These are phyloP conservation scores for Iselma pallidipennis DNA, from an alignment of 2,888 invertebrate species.

Conservation along the genomic window DNA sequence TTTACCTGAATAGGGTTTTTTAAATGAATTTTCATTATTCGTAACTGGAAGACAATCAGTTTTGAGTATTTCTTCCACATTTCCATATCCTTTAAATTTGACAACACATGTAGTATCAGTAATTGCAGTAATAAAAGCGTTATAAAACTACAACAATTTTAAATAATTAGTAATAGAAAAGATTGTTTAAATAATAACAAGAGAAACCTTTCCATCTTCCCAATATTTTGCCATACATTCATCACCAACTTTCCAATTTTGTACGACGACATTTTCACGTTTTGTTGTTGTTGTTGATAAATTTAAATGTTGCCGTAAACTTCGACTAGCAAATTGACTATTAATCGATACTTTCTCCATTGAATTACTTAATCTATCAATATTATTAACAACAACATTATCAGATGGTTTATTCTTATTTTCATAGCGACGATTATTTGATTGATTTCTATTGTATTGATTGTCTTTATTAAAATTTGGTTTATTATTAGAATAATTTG, in stretches of 20 bases:
- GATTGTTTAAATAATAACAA: not conserved
- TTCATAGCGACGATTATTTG: not conserved
- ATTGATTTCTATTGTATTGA: not conserved
- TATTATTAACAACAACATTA: slow-evolving; percentile 8
- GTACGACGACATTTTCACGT: slow-evolving; percentile 7
- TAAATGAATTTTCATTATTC: slow-evolving; percentile 24
- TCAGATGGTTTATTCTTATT: not conserved
- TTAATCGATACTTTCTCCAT: slow-evolving; percentile 48
- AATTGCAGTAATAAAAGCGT: slow-evolving; percentile 79
- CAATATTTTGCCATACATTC: slow-evolving; percentile 89
- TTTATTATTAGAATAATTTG: slow-evolving; percentile 12
- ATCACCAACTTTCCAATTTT: slow-evolving; percentile 77
- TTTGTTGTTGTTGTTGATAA: slow-evolving; percentile 29
- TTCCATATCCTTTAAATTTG: slow-evolving; percentile 84
- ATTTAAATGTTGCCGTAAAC: slow-evolving; percentile 51
- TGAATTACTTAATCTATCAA: slow-evolving; percentile 34
- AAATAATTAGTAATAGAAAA: slow-evolving; percentile 7
- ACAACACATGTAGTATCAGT: slow-evolving; percentile 86
- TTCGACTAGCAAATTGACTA: slow-evolving; percentile 50
- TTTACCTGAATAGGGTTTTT: slow-evolving; percentile 27
- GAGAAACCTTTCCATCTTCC: slow-evolving; percentile 81
- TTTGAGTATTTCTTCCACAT: slow-evolving; percentile 86
- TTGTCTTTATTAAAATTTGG: slow-evolving; percentile 28
- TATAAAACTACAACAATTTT: slow-evolving; percentile 69
- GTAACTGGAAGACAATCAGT: slow-evolving; percentile 74